Evolutionary conservation across 2,797 vertebrate genomes (phyloP), one percentile per base, ranked within the genome.

Genomic region (Oophaga sylvatica): DNA sequence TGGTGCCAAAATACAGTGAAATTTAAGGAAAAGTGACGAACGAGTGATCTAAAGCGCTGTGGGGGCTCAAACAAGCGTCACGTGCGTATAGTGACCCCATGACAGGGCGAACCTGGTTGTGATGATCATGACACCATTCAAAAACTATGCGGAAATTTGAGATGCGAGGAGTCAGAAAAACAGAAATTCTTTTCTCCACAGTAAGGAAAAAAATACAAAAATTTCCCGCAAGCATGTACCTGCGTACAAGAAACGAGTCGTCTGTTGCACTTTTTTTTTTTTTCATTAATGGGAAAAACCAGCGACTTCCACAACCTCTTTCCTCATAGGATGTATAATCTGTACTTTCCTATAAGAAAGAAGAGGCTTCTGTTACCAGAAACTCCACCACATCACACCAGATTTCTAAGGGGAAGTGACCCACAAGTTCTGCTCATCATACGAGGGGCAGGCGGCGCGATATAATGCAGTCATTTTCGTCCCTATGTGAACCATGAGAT

Each of bases 71-170:
- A 53, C 12, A 31, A 80, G 79, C 9, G 78, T 5, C 48, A 53
- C 48, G 6, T 53, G 11, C 9, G 8, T 9, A 53, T 7, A 53
- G 48, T 53, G 48, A 53, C 48, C 48, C 48, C 48, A 53, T 53
- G 48, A 41, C 35, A 41, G 8, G 48, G 48, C 6, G 48, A 7
- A 11, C 11, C 11, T 53, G 48, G 8, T 53, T 53, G 8, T 8
- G 48, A 7, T 11, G 48, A 41, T 41, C 35, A 3, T 53, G 48
- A 53, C 48, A 11, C 68, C 8, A 31, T 41, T n/a, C 70, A n/a
- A 26, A 35, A 84, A 41, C 15, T 48, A 84, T 75, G 82, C 7
- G 5, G 82, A 84, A 84, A 84, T 22, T 22, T 17, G 56, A 83
- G 81, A 59, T n/a, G 1, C 0, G 8, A 73, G 53, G 3, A 62